Conservation (phyloP, 2,797 vertebrate genomes). For the Clarias platycephalus region DNA sequence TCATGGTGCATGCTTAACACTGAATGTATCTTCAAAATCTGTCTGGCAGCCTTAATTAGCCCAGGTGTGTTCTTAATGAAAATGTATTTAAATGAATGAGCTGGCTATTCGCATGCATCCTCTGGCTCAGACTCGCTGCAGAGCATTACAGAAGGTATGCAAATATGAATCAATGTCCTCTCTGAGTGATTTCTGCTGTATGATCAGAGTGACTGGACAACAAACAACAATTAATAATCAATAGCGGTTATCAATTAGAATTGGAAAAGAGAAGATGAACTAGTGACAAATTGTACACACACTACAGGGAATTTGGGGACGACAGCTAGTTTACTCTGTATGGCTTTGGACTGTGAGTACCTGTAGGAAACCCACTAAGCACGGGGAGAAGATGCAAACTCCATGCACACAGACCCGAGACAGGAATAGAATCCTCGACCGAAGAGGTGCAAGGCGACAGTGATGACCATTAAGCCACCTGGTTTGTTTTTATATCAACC, state of each 20-base stretch:
- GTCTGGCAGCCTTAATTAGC: not conserved
- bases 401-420: no score
- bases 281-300: not conserved
- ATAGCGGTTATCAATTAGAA: not conserved
- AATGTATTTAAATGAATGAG: not conserved
- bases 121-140: not conserved
- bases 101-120: not conserved
- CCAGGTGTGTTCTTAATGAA: not conserved
- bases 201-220: not conserved
- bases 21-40: not conserved
- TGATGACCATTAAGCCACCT: no score
- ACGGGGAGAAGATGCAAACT: no score
- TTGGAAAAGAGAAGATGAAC: not conserved
- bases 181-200: not conserved
- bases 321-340: no score
- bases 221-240: no score
- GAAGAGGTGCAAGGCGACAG: no score
- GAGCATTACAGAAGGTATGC: not conserved
- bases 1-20: not conserved
- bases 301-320: no score
- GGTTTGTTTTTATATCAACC: no score
- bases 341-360: no score
- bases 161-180: not conserved
- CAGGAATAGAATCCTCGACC: no score
- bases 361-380: no score